phyloP scores from a whole-genome alignment of 2,113 vertebrate species.

The Leptobrachium ailaonicum region DNA sequence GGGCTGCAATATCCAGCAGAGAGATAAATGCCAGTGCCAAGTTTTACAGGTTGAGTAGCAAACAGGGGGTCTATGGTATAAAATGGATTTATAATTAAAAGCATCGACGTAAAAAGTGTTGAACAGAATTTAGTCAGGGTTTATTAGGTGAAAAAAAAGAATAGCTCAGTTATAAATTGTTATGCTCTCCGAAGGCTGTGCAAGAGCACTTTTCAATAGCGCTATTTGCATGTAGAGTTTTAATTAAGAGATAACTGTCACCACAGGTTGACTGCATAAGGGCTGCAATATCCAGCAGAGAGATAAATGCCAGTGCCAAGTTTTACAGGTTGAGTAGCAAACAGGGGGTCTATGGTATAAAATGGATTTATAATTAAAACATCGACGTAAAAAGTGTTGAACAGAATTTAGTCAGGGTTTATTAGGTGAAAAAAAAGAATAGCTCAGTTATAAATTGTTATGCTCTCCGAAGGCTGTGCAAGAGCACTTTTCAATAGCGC shows the following conservation, averaged over 20 bases:
- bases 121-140: no score
- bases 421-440: conserved; percentile 28
- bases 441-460: no score
- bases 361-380: conserved; percentile 65
- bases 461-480: no score
- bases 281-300: conserved; percentile 69
- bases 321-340: conserved; percentile 64
- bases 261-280: conserved; percentile 72
- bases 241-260: conserved; percentile 81
- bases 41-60: no score
- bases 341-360: conserved; percentile 61
- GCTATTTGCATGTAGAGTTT: conserved; percentile 69
- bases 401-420: conserved; percentile 49
- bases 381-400: conserved; percentile 41
- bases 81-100: no score
- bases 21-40: no score
- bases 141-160: conserved; percentile 55
- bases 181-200: conserved; percentile 53
- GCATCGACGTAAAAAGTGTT: no score
- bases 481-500: no score
- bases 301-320: conserved; percentile 67
- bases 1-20: no score
- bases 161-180: conserved; percentile 57
- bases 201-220: conserved; percentile 55
- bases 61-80: no score